A percentile compares a stretch with the other conserved stretches of the same genome.
These are phyloP conservation scores for Lamellibrachia luymesi DNA, from an alignment of 1,140 invertebrate species.

Conservation along the genomic window DNA sequence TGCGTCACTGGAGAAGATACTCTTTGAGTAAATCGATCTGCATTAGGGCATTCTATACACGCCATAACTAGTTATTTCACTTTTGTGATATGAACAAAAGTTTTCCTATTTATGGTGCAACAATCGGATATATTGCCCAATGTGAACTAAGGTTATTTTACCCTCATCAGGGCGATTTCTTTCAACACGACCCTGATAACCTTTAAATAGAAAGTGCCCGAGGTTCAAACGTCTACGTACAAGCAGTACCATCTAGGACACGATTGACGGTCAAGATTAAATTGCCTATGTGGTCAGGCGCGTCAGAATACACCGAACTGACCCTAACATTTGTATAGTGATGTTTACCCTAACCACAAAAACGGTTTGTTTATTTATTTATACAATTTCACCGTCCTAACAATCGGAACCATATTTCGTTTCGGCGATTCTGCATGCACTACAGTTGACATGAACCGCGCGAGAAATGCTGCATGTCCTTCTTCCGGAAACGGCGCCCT, in stretches of 20 bases:
- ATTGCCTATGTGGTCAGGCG: not conserved
- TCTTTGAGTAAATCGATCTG: not conserved
- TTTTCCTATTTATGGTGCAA: not conserved
- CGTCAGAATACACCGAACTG: not conserved
- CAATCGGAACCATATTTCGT: not conserved
- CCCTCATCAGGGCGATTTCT: not conserved
- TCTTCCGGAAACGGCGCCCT: not conserved
- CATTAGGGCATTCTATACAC: not conserved
- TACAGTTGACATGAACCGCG: not conserved
- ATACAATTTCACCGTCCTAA: not conserved
- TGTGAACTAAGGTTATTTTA: not conserved
- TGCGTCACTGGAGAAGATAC: not conserved
- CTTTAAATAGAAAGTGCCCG: not conserved
- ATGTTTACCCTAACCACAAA: not conserved
- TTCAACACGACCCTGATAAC: not conserved
- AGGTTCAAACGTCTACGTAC: not conserved
- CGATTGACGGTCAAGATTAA: not conserved
- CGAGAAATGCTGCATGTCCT: not conserved
- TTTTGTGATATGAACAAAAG: not conserved
- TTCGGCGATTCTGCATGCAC: not conserved
- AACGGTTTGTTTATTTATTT: not conserved
- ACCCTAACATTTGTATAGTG: not conserved
- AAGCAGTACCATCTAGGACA: not conserved
- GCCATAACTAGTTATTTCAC: not conserved
- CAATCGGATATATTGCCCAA: not conserved